Base-by-base conservation (phyloP, 2,888 invertebrate genomes). In the Deilephila elpenor region DNA sequence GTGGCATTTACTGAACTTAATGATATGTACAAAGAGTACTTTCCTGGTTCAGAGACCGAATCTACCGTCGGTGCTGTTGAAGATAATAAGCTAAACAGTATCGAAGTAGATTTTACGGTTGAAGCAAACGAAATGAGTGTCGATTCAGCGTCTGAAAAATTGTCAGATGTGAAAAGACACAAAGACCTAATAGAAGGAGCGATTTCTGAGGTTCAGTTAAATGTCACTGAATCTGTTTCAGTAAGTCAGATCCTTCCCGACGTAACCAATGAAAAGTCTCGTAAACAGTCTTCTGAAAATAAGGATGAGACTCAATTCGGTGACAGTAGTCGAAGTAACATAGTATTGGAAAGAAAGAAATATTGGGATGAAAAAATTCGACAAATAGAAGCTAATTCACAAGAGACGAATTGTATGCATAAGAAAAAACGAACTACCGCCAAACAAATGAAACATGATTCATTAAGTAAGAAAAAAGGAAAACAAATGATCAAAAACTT, bases 141-240 rank as follows among this genome's bases (percentile, higher is more conserved):
- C 95, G 85, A 93, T 92, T 95, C 95, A 80, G 95, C 95, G 75
- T 95, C 95, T 95, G 94, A 89, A 81, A 74, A 73, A 74, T 76
- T 78, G 83, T 82, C 93, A 95, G 95, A 95, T 92, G 95, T 94
- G 95, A 95, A 91, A 83, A 93, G 93, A 95, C 91, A 90, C 83
- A 83, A 84, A 79, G 83, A 81, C 76, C 76, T 84, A 84, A 79
- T 85, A 84, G 92, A 92, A 91, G 93, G 92, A 85, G 85, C 83
- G 94, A 94, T 94, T 95, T 95, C 94, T 93, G 93, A 93, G 93
- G 91, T 95, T 95, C 95, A 95, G 94, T 80, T 88, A 87, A 90
- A 88, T 89, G 91, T 87, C 89, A 91, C 94, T 95, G 95, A 95
- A 94, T 94, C 91, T 85, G 85, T 89, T 90, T 93, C 93, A 94